Percentiles rank a stretch among this genome's conserved stretches.
Conservation (phyloP, 1,140 invertebrate genomes). For the Bombus sibiricus region DNA sequence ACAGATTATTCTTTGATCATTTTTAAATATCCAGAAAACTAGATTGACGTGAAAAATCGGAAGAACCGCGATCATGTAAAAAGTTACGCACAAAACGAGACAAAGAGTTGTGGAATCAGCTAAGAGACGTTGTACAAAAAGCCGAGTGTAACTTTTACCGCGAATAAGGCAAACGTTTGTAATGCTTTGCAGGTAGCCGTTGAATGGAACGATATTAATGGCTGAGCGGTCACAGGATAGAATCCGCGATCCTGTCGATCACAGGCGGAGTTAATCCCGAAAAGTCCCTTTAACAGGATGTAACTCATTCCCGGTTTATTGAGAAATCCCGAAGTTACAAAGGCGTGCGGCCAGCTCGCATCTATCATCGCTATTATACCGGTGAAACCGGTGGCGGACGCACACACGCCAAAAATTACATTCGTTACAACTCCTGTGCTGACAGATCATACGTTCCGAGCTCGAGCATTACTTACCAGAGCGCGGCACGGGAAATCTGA, state of each 20-base stretch:
- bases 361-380: constrained; percentile 38
- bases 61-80: no score
- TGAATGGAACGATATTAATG: neutral
- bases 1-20: neutral
- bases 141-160: neutral
- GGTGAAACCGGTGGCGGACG: neutral
- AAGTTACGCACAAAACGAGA: no score
- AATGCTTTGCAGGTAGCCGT: neutral
- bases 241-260: constrained; percentile 22
- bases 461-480: constrained; percentile 36
- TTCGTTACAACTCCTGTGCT: constrained; percentile 24
- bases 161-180: neutral
- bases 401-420: constrained; percentile 38
- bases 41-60: no score
- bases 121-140: neutral
- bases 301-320: constrained; percentile 42
- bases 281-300: constrained; percentile 29
- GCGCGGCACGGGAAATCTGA: constrained; percentile 32
- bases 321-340: constrained; percentile 15
- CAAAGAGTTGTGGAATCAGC: no score
- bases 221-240: constrained; percentile 4
- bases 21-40: neutral
- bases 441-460: constrained; percentile 36
- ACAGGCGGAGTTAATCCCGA: constrained; percentile 21
- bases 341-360: neutral